A percentile compares a stretch with the other conserved stretches of the same genome.
These are phyloP conservation scores for Pseudomyrmex dendroicus DNA, from an alignment of 1,140 invertebrate species.

Conservation along the genomic window DNA sequence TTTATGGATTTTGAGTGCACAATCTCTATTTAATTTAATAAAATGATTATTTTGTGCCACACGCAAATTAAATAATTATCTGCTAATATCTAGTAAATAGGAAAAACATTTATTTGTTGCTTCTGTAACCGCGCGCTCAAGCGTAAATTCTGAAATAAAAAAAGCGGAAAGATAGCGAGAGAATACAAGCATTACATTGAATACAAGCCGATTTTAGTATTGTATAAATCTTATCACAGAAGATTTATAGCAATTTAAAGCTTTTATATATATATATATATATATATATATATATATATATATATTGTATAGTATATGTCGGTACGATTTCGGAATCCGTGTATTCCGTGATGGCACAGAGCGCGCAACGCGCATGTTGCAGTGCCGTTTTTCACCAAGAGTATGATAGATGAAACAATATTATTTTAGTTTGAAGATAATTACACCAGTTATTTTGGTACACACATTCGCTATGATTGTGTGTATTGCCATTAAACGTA, in stretches of 20 bases:
- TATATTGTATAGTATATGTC: not conserved
- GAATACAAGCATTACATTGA: not conserved
- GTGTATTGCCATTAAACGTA: constrained; percentile 2
- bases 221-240: not conserved
- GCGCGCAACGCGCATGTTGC: constrained; percentile 34
- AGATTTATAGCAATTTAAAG: constrained; percentile 20
- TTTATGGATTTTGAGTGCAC: no score
- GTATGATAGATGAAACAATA: constrained; percentile 45
- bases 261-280: constrained; percentile 9
- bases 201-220: not conserved
- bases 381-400: constrained; percentile 34
- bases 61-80: no score
- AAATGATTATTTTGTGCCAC: no score
- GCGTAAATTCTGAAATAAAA: not conserved
- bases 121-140: not conserved
- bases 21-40: no score
- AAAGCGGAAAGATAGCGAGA: not conserved
- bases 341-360: constrained; percentile 17
- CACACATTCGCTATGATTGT: not conserved
- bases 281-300: constrained; percentile 7
- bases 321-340: constrained; percentile 18
- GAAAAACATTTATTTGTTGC: not conserved
- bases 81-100: not conserved
- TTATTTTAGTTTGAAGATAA: constrained; percentile 40
- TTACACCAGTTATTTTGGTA: constrained; percentile 44